A percentile compares a stretch with the other conserved stretches of the same genome.
phyloP scores from a whole-genome alignment of 64 coral and sea anemone species.

The Cladopsammia gracilis region DNA sequence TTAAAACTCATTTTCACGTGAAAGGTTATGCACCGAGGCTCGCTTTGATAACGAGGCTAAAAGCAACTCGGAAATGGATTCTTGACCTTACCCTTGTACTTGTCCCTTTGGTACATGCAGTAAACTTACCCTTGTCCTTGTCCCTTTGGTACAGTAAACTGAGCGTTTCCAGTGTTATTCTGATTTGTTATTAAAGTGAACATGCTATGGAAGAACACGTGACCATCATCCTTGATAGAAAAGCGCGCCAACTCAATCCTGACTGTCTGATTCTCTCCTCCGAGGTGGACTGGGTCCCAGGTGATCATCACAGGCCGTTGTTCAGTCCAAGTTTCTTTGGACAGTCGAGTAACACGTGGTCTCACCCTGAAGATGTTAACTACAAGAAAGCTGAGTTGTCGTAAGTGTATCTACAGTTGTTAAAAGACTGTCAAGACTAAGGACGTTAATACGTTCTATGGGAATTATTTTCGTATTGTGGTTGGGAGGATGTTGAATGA shows the following conservation, averaged over 20 bases:
- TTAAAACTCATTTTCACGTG: too few relatives aligned
- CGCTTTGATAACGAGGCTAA: too few relatives aligned
- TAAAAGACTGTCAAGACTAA: too few relatives aligned
- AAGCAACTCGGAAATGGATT: too few relatives aligned
- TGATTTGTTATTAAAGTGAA: constrained; percentile 1
- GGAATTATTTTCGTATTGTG: too few relatives aligned
- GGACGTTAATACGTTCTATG: too few relatives aligned
- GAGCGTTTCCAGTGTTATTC: neutral
- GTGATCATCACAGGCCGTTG: neutral
- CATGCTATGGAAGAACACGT: constrained; percentile 26
- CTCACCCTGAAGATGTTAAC: neutral
- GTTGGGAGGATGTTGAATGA: too few relatives aligned
- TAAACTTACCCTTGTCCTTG: constrained; percentile 34
- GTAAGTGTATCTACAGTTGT: too few relatives aligned
- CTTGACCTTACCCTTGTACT: constrained; percentile 16
- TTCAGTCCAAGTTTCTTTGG: constrained; percentile 23
- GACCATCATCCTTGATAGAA: constrained; percentile 7
- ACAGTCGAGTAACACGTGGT: constrained; percentile 2
- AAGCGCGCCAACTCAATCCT: constrained; percentile 17
- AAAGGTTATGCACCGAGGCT: too few relatives aligned
- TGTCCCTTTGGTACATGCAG: constrained; percentile 33
- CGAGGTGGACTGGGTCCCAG: constrained; percentile 31
- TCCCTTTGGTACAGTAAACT: constrained; percentile 30
- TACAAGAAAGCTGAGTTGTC: neutral
- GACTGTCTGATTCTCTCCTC: neutral